Evolutionary conservation across 2,113 vertebrate species (phyloP).

Genomic region (Muscicapa adusta): DNA sequence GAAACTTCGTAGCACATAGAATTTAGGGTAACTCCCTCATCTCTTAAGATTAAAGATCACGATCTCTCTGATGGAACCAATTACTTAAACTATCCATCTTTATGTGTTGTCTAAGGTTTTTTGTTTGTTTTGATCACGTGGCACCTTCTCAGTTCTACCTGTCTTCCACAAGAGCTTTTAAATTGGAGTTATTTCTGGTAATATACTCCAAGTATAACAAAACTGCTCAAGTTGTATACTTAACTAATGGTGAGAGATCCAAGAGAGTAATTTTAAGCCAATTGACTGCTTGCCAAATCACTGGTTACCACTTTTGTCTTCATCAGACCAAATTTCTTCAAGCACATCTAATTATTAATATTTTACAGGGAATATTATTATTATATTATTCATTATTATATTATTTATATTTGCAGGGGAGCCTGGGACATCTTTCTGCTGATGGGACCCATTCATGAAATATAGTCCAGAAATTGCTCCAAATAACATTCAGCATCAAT

Average conservation of each 20-base stretch:
- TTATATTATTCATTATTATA: too few relatives aligned
- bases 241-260: not conserved
- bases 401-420: not conserved
- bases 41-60: not conserved
- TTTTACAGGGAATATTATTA: too few relatives aligned
- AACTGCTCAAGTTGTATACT: not conserved
- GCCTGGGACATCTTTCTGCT: not conserved
- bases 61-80: not conserved
- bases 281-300: not conserved
- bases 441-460: not conserved
- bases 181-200: not conserved
- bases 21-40: not conserved
- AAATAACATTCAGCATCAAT: not conserved
- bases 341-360: not conserved
- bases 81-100: not conserved
- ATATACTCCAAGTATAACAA: not conserved
- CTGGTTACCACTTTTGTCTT: not conserved
- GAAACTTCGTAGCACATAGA: not conserved
- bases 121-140: not conserved
- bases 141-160: not conserved
- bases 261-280: not conserved
- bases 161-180: not conserved
- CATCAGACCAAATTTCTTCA: not conserved
- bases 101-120: rapidly evolving
- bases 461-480: not conserved